A percentile compares a stretch with the other conserved stretches of the same genome.
These are phyloP conservation scores for Andrena camellia DNA, from an alignment of 2,888 invertebrate genomes.

Conservation along the genomic window DNA sequence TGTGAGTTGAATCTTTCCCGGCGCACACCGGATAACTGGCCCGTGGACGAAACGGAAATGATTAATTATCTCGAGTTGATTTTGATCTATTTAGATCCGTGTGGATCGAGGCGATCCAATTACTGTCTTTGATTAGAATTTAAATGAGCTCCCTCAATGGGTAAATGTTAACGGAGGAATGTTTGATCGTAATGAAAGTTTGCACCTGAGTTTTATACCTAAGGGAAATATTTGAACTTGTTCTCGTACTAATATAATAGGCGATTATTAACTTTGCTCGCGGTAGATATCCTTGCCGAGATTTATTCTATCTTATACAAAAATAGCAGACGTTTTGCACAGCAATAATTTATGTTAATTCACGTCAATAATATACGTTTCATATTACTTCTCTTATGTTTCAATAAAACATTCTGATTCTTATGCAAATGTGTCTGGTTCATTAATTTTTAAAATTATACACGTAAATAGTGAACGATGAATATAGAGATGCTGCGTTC, in stretches of 20 bases:
- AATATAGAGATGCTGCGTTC: background rate
- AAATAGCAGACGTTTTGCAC: no score
- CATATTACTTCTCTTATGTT: no score
- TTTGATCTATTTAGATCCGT: background rate
- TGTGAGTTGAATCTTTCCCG: background rate
- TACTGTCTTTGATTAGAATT: constrained; percentile 7
- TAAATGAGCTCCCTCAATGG: background rate
- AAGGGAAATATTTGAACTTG: constrained; percentile 2
- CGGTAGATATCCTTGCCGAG: no score
- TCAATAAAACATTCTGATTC: no score
- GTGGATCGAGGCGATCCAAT: constrained; percentile 4
- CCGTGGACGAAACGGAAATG: background rate
- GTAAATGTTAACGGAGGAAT: background rate
- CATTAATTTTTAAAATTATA: no score
- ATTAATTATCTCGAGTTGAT: constrained; percentile 2
- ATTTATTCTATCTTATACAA: no score
- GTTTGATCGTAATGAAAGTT: background rate
- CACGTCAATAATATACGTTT: no score
- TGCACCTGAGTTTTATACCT: background rate
- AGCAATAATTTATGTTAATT: no score
- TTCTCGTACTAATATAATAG: background rate
- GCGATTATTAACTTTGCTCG: background rate
- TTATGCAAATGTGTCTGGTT: no score
- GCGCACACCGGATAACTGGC: background rate
- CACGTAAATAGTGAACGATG: no score